phyloP scores from a whole-genome alignment of 92 coral and sea anemone genomes.

The Scolanthus callimorphus region DNA sequence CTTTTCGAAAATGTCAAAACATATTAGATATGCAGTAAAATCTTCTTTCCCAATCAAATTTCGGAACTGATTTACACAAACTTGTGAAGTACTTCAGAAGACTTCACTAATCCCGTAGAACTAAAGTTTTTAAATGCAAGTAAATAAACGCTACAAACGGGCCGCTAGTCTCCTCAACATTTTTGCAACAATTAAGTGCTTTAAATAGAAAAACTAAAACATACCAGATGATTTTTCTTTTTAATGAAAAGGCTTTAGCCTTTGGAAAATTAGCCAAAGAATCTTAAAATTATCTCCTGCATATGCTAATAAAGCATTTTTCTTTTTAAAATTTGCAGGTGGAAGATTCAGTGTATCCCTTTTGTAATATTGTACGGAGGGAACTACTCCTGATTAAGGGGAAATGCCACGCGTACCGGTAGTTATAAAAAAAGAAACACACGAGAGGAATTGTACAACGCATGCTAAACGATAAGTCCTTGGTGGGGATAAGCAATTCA shows the following conservation, averaged over 20 bases:
- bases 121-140: not conserved
- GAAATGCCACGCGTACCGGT: no score
- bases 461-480: no score
- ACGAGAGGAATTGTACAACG: no score
- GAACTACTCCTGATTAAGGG: no score
- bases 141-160: not conserved
- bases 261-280: conserved; percentile 2
- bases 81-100: conserved; percentile 10
- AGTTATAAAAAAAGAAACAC: no score
- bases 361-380: not conserved
- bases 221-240: not conserved
- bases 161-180: not conserved
- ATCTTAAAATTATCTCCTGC: not conserved
- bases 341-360: not conserved
- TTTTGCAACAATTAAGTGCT: not conserved
- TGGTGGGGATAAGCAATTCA: no score
- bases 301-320: not conserved
- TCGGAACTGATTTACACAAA: conserved; percentile 7
- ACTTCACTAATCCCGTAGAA: conserved; percentile 10
- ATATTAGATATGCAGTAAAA: no score
- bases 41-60: not conserved
- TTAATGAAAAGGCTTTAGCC: not conserved
- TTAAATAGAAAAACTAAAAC: not conserved
- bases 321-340: conserved; percentile 1
- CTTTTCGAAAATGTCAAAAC: no score